phyloP scores from a whole-genome alignment of 2,888 invertebrate genomes.

The Minunthozetes semirufus region DNA sequence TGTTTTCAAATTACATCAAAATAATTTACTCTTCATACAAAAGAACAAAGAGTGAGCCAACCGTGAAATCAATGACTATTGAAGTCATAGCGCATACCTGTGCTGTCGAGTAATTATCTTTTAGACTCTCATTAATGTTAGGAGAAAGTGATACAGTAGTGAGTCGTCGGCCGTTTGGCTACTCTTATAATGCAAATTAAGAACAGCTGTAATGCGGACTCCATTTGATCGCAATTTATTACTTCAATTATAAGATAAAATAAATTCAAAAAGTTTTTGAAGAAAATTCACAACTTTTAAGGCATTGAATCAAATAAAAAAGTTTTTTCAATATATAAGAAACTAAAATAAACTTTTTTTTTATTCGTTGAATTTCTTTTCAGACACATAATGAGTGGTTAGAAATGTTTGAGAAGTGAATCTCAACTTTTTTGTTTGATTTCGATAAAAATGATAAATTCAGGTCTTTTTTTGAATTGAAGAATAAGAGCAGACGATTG shows the following conservation, averaged over 20 bases:
- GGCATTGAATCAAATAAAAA: not conserved
- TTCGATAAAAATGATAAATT: not conserved
- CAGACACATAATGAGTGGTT: not conserved
- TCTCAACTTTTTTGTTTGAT: not conserved
- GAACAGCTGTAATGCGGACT: constrained; percentile 21
- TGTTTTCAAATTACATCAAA: not conserved
- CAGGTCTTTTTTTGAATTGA: not conserved
- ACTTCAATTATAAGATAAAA: constrained; percentile 1
- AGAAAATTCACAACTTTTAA: not conserved
- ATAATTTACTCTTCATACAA: not conserved
- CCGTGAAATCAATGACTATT: not conserved
- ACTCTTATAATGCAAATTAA: not conserved
- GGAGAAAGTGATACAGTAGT: not conserved
- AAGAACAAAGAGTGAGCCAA: not conserved
- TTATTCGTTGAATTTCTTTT: not conserved
- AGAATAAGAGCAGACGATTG: too few species aligned
- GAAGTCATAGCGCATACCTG: not conserved
- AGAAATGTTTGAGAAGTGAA: not conserved
- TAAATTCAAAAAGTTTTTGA: not conserved
- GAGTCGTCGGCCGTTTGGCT: not conserved
- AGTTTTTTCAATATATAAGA: not conserved
- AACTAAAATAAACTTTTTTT: not conserved
- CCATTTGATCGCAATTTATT: not conserved
- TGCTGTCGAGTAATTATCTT: not conserved
- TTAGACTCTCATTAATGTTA: not conserved